These are phyloP conservation scores for Meganola albula DNA, from an alignment of 2,888 invertebrate species.

Conservation along the genomic window DNA sequence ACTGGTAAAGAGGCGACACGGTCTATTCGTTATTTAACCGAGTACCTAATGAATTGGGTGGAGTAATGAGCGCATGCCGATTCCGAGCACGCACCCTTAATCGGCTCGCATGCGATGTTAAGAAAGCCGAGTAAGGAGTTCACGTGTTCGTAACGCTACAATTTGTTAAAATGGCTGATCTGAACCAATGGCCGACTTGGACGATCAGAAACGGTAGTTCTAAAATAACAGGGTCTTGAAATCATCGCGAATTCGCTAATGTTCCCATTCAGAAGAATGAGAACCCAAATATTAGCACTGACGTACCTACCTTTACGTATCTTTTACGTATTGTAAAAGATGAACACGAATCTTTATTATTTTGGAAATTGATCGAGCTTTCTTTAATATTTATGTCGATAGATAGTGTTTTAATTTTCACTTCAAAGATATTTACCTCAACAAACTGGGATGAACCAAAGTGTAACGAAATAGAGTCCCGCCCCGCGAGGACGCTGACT, in stretches of 20 bases:
- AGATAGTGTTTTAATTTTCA: too few species aligned
- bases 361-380: too few species aligned
- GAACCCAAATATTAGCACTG: too few species aligned
- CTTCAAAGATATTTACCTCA: conserved; percentile 24
- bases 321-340: too few species aligned
- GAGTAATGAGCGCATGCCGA: conserved; percentile 66
- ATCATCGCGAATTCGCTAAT: too few species aligned
- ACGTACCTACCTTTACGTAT: too few species aligned
- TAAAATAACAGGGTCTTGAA: too few species aligned
- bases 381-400: too few species aligned
- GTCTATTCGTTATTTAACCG: conserved; percentile 65
- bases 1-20: too few species aligned
- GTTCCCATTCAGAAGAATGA: too few species aligned
- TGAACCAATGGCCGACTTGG: conserved; percentile 38
- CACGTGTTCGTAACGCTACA: conserved; percentile 41
- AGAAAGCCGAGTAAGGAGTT: conserved; percentile 34
- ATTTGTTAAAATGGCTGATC: conserved; percentile 48
- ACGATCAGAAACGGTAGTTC: conserved; percentile 35
- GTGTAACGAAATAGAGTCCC: conserved; percentile 36
- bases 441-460: conserved; percentile 25
- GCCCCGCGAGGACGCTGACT: conserved; percentile 34
- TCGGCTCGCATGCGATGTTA: conserved; percentile 42
- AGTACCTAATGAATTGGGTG: conserved; percentile 69
- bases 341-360: too few species aligned
- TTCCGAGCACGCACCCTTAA: conserved; percentile 65